Evolutionary conservation across 2,888 invertebrate species (phyloP).

Genomic region (Drosophila neonasuta): DNA sequence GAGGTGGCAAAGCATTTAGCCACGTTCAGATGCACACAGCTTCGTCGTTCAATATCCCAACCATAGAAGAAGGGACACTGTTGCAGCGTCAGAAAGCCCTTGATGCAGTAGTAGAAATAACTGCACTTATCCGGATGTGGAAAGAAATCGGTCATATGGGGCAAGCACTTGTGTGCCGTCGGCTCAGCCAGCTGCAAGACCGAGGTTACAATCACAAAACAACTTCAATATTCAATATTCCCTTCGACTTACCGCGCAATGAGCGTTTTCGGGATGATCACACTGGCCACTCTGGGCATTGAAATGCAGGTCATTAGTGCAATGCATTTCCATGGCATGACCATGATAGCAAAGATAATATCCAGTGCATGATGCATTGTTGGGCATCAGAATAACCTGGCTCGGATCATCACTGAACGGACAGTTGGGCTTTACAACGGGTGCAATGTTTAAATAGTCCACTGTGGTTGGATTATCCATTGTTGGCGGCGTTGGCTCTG

Average conservation of each 20-base stretch:
- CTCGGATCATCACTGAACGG: conserved; percentile 73
- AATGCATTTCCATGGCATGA: conserved; percentile 79
- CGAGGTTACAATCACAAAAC: not conserved
- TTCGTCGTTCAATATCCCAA: conserved; percentile 79
- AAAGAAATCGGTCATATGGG: conserved; percentile 77
- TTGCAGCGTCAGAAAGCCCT: conserved; percentile 79
- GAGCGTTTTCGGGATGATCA: conserved; percentile 77
- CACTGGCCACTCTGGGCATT: conserved; percentile 74
- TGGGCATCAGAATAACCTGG: conserved; percentile 76
- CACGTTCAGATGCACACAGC: conserved; percentile 74
- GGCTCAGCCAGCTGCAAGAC: conserved; percentile 59
- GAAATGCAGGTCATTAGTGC: conserved; percentile 78
- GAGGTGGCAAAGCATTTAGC: conserved; percentile 72
- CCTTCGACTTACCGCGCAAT: conserved; percentile 64
- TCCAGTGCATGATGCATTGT: conserved; percentile 71
- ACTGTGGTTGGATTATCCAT: conserved; percentile 46
- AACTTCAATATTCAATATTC: not conserved
- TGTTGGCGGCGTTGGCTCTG: conserved; percentile 43
- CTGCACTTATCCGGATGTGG: conserved; percentile 80
- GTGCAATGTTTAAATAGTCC: conserved; percentile 58
- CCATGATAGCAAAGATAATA: conserved; percentile 80
- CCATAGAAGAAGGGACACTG: conserved; percentile 81
- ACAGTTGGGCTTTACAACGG: conserved; percentile 66
- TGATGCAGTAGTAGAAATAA: conserved; percentile 81
- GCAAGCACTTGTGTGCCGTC: conserved; percentile 68